Evolutionary conservation across 2,888 invertebrate genomes (phyloP), one percentile per base, ranked within the genome.

Genomic region (Eupeodes luniger): DNA sequence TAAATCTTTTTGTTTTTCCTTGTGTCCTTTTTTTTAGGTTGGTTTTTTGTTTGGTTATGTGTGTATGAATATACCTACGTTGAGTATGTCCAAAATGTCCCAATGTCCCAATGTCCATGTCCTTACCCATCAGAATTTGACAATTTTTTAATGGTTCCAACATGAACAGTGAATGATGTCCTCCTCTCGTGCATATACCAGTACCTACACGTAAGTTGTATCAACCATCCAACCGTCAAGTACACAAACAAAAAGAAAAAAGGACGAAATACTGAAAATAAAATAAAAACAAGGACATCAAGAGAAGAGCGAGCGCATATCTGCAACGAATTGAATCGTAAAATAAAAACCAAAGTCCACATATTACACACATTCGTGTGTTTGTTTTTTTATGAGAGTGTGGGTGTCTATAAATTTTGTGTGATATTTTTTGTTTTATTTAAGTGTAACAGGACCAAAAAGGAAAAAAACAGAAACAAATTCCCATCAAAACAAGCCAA

Each of bases 291-390:
- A 64, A 44, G 64, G 11, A 40, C 19, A 53, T 16, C 59, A 3
- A 57, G 14, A 55, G 67, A 55, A 66, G 12, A 57, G 14, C 44
- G 67, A 55, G 76, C 40, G 59, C 40, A 69, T 62, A 74, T 82
- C 69, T 82, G 74, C 66, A 79, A 47, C 74, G 77, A 84, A 88
- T 88, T 84, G 87, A 81, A 81, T 84, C 87, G 84, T 88, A 88
- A 88, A 88, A 81, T 84, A 81, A 87, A 80, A 87, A 87, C 84
- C 84, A 88, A 40, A 87, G 83, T 83, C 76, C 79, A 75, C 82
- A 82, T 57, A 47, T 85, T 86, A 86, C 86, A 82, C 76, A 85
- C 10, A 55, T 3, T 40, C 9, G 40, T 40, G 40, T 40, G 40
- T 5, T 5, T 7, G 6, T 40, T 40, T 40, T 5, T 40, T 76